A percentile compares a stretch with the other conserved stretches of the same genome.
phyloP scores from a whole-genome alignment of 2,113 vertebrate species.

The Elachura formosa region DNA sequence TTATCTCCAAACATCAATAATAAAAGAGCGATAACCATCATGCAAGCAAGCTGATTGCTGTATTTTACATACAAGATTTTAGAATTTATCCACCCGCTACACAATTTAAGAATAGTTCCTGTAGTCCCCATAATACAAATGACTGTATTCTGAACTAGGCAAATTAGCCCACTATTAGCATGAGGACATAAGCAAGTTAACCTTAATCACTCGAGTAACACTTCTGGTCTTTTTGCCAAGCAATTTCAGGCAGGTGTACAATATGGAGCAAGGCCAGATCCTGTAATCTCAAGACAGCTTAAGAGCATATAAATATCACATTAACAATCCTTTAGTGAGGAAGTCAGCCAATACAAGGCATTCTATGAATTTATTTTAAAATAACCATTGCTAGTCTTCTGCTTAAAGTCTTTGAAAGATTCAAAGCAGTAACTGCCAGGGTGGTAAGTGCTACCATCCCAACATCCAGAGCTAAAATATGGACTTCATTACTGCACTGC shows the following conservation, averaged over 20 bases:
- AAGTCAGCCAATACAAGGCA: slow-evolving; percentile 73
- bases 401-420: slow-evolving; percentile 63
- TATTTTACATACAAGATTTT: slow-evolving; percentile 55
- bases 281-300: slow-evolving; percentile 59
- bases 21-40: slow-evolving; percentile 56
- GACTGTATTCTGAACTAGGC: slow-evolving; percentile 44
- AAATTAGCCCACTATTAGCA: slow-evolving; percentile 61
- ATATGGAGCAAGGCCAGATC: slow-evolving; percentile 59
- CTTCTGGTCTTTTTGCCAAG: slow-evolving; percentile 56
- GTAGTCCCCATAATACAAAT: slow-evolving; percentile 42
- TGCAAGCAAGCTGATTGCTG: slow-evolving; percentile 59
- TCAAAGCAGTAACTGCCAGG: slow-evolving; percentile 60
- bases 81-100: slow-evolving; percentile 57
- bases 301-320: slow-evolving; percentile 69
- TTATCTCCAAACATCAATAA: slow-evolving; percentile 53
- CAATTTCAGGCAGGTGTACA: slow-evolving; percentile 34
- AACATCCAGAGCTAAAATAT: slow-evolving; percentile 48
- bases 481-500: slow-evolving; percentile 57
- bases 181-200: slow-evolving; percentile 58
- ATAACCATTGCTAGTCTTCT: slow-evolving; percentile 66
- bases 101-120: slow-evolving; percentile 46
- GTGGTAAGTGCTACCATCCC: slow-evolving; percentile 52
- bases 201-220: slow-evolving; percentile 46
- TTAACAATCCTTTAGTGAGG: slow-evolving; percentile 75
- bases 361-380: slow-evolving; percentile 57